Evolutionary conservation across 2,888 invertebrate species (phyloP).

Genomic region (Tipula vernalis): DNA sequence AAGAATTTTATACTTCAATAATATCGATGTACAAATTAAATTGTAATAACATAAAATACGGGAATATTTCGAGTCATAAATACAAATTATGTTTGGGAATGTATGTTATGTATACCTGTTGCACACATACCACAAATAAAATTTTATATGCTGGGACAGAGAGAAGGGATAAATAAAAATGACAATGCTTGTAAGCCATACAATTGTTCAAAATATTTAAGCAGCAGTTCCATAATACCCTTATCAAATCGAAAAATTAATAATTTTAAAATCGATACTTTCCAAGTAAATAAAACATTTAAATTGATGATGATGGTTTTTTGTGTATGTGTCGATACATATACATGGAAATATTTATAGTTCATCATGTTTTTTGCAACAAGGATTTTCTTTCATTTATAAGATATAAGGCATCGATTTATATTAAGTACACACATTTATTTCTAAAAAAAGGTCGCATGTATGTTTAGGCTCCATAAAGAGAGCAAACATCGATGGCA

Average conservation of each 20-base stretch:
- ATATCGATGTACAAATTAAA: not conserved
- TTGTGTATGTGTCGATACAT: not conserved
- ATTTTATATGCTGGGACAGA: not conserved
- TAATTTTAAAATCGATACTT: not conserved
- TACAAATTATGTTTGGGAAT: not conserved
- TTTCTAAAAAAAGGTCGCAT: too few relatives aligned
- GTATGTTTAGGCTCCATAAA: not conserved
- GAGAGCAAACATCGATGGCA: not conserved
- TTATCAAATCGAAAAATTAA: not conserved
- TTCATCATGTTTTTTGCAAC: not conserved
- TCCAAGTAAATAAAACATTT: not conserved
- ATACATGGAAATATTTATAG: not conserved
- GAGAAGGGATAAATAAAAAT: not conserved
- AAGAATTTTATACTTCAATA: not conserved
- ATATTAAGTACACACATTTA: too few relatives aligned
- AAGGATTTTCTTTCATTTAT: too few relatives aligned
- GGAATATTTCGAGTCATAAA: not conserved
- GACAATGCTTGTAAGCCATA: not conserved
- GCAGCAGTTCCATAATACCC: not conserved
- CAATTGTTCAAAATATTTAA: not conserved
- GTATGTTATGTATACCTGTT: not conserved
- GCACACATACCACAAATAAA: not conserved
- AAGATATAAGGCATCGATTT: too few relatives aligned
- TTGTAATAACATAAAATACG: not conserved
- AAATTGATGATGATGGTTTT: not conserved